phyloP scores from a whole-genome alignment of 2,113 vertebrate genomes.

The Mustela lutreola region DNA sequence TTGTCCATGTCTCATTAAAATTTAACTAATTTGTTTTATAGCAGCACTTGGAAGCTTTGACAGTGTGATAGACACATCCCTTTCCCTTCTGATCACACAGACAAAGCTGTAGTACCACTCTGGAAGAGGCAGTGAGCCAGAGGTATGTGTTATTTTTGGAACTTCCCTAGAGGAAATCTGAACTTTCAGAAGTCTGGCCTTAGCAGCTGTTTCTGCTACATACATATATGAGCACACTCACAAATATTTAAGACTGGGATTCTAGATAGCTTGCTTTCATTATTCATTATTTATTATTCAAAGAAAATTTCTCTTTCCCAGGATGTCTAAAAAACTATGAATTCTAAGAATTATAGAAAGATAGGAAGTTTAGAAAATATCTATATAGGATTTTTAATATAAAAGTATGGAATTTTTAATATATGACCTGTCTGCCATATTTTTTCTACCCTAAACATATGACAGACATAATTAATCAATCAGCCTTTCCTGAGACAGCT shows the following conservation, averaged over 20 bases:
- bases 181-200: slow-evolving; percentile 52
- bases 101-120: not conserved
- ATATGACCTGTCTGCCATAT: not conserved
- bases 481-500: not conserved
- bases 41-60: slow-evolving; percentile 14
- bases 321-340: slow-evolving; percentile 23
- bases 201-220: slow-evolving; percentile 41
- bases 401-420: not conserved
- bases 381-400: not conserved
- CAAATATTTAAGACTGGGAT: not conserved
- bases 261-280: slow-evolving; percentile 52
- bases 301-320: slow-evolving; percentile 8
- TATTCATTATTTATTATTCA: slow-evolving; percentile 37
- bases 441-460: slow-evolving; percentile 4
- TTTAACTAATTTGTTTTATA: slow-evolving; percentile 55
- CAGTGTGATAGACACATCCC: not conserved
- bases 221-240: not conserved
- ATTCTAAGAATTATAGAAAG: slow-evolving; percentile 12
- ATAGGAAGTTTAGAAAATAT: slow-evolving; percentile 33
- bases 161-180: slow-evolving; percentile 55
- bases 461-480: slow-evolving; percentile 54
- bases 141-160: slow-evolving; percentile 33
- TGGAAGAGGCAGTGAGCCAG: slow-evolving; percentile 18
- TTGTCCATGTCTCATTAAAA: slow-evolving; percentile 40
- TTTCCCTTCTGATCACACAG: not conserved